These are phyloP conservation scores for Macheiramphus alcinus DNA, from an alignment of 2,113 vertebrate species.

Conservation along the genomic window DNA sequence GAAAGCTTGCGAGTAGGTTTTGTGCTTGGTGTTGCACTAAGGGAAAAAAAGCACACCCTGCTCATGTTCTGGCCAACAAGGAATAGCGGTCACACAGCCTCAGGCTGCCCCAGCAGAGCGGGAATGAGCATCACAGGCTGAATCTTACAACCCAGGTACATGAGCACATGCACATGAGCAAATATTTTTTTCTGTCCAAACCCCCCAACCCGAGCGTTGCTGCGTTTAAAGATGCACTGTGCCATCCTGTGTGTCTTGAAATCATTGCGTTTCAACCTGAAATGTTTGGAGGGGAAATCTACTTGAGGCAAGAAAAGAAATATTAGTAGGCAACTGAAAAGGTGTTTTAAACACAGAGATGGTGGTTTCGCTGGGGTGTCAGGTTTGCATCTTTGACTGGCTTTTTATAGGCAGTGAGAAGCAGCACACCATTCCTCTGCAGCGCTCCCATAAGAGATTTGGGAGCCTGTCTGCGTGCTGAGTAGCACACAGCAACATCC, in stretches of 20 bases:
- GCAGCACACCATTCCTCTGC: not conserved
- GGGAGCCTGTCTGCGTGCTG: not conserved
- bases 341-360: not conserved
- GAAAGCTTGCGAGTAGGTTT: not conserved
- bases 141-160: not conserved
- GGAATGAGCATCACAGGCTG: not conserved
- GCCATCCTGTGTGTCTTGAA: not conserved
- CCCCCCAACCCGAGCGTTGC: not conserved
- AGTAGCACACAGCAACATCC: not conserved
- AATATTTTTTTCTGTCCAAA: not conserved
- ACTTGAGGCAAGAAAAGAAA: not conserved
- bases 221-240: not conserved
- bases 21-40: not conserved
- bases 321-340: not conserved
- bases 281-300: not conserved
- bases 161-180: fast-evolving
- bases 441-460: fast-evolving
- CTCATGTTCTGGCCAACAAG: not conserved
- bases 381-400: not conserved
- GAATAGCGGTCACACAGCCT: fast-evolving
- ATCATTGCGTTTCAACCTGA: not conserved
- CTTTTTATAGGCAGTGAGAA: not conserved
- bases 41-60: not conserved
- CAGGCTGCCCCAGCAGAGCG: not conserved
- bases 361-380: not conserved